Conservation (phyloP, 2,888 invertebrate genomes). For the Chaetogeoica ovagalla region DNA sequence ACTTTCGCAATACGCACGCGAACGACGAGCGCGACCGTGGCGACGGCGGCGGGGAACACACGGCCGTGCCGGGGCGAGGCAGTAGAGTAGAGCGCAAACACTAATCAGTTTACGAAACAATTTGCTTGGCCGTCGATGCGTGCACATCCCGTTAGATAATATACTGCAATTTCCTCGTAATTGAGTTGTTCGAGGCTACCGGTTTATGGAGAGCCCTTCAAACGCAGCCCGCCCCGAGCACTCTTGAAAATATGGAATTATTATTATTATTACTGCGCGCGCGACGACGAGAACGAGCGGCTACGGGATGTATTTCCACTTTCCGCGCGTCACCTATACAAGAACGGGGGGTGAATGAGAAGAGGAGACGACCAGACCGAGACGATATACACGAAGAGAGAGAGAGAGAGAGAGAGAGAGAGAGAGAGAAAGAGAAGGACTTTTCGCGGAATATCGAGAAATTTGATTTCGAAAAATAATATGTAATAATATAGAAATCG, state of each 20-base stretch:
- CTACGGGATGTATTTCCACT: not conserved
- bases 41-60: not conserved
- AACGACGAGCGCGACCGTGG: not conserved
- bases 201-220: slow-evolving; percentile 53
- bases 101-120: slow-evolving; percentile 55
- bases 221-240: slow-evolving; percentile 50
- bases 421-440: not conserved
- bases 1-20: not conserved
- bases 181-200: slow-evolving; percentile 53
- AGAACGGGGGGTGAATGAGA: no score
- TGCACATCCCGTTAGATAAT: slow-evolving; percentile 52
- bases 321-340: not conserved
- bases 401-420: no score
- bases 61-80: not conserved
- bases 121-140: slow-evolving; percentile 55
- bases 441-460: slow-evolving; percentile 17
- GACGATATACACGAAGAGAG: not conserved
- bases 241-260: slow-evolving; percentile 53
- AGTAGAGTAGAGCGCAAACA: slow-evolving; percentile 53
- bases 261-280: slow-evolving; percentile 30
- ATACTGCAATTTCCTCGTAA: slow-evolving; percentile 51
- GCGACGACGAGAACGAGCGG: not conserved
- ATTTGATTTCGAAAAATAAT: slow-evolving; percentile 26
- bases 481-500: slow-evolving; percentile 29
- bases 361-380: no score